phyloP scores from a whole-genome alignment of 2,113 vertebrate genomes.

The Cochlearius cochlearius region DNA sequence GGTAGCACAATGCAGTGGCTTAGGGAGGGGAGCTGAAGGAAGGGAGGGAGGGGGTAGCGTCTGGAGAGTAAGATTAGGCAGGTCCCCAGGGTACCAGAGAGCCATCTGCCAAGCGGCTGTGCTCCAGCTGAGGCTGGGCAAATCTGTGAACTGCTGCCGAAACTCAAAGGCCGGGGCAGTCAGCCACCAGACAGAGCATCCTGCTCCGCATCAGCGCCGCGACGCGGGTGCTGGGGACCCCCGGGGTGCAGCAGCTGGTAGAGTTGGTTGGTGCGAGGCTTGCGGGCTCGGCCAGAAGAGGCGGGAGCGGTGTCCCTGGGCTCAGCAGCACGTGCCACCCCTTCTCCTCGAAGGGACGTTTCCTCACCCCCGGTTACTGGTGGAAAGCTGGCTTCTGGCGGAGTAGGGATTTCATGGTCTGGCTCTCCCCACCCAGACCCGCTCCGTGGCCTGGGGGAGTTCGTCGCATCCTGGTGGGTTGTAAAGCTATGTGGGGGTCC shows the following conservation, averaged over 20 bases:
- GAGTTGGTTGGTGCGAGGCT: neutral
- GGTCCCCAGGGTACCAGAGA: neutral
- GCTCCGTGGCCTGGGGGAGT: neutral
- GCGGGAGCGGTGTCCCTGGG: neutral
- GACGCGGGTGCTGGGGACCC: fast-evolving
- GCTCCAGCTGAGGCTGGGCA: neutral
- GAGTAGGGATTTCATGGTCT: neutral
- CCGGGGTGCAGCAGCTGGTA: neutral
- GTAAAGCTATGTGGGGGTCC: neutral
- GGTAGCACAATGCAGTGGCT: neutral
- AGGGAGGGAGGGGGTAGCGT: neutral
- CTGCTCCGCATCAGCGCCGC: fast-evolving
- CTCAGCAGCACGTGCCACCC: fast-evolving
- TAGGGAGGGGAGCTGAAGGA: neutral
- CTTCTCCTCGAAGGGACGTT: neutral
- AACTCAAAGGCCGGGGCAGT: neutral
- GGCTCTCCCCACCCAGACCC: neutral
- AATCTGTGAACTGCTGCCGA: neutral
- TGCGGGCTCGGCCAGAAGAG: neutral
- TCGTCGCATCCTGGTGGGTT: neutral
- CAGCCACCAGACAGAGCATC: neutral
- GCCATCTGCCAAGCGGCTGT: neutral
- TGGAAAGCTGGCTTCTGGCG: neutral
- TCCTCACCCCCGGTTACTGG: neutral
- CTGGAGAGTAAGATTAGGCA: neutral